Percentiles rank a stretch among this genome's conserved stretches.
phyloP scores from a whole-genome alignment of 2,888 invertebrate species.

The Noctua fimbriata region DNA sequence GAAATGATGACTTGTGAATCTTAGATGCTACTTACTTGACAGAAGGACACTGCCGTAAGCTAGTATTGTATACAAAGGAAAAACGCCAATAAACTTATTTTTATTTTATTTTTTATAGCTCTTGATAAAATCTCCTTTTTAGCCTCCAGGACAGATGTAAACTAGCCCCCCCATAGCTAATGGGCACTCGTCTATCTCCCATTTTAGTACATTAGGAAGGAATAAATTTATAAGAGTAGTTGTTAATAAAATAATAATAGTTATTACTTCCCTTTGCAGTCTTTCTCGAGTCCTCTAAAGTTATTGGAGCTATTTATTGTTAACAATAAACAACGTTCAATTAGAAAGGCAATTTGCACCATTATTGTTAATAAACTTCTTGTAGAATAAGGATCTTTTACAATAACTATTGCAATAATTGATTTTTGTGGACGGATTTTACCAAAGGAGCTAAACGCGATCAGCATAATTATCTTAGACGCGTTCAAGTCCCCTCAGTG shows the following conservation, averaged over 20 bases:
- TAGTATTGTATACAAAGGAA: too few species aligned
- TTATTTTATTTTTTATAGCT: too few species aligned
- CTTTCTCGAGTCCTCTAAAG: conserved; percentile 15
- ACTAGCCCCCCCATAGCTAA: not conserved
- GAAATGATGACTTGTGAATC: not conserved
- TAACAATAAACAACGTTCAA: conserved; percentile 24
- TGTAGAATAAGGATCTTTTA: not conserved
- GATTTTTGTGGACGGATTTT: not conserved
- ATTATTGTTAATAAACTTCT: not conserved
- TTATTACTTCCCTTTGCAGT: conserved; percentile 40
- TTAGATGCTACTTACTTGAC: not conserved
- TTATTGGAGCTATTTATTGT: conserved; percentile 22
- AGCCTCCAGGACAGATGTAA: not conserved
- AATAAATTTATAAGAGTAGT: conserved; percentile 34
- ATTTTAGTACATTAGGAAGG: conserved; percentile 49
- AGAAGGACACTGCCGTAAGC: too few species aligned
- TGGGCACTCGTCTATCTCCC: not conserved
- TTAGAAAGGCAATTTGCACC: conserved; percentile 19
- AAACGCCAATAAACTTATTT: too few species aligned
- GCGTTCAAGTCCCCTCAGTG: not conserved
- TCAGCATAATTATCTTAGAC: not conserved
- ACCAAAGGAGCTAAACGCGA: not conserved
- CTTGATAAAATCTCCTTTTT: not conserved
- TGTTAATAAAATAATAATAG: conserved; percentile 41
- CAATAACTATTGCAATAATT: not conserved